Evolutionary conservation across 2,113 vertebrate genomes (phyloP), one percentile per base, ranked within the genome.

Genomic region (Alectura lathami): DNA sequence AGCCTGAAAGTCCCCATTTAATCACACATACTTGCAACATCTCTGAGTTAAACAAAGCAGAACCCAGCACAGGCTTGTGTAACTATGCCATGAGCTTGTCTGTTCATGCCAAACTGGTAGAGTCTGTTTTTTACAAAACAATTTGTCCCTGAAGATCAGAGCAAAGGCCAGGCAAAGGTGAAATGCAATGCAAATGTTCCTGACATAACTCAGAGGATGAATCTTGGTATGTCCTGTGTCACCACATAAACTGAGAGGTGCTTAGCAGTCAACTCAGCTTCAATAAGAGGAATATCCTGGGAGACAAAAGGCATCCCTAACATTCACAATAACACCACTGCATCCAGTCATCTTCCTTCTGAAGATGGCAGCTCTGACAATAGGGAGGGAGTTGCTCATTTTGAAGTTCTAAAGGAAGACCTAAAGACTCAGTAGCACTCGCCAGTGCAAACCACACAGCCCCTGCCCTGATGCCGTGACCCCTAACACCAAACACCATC

Each of bases 241-340:
- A 43, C 60, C 29, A 9, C 1, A 4, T 38, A 62, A 38, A 27
- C 26, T 3, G 30, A 1, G 21, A 24, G 20, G 17, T n/a, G 20
- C n/a, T 42, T 59, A 59, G 43, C 51, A 8, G 13, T 54, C 66
- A 62, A 12, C 2, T 7, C 45, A 56, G n/a, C 10, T 27, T 73
- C 60, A 42, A 22, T 32, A 57, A 32, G 32, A 51, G 67, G 60
- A 51, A 38, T 8, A 6, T n/a, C 74, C 66, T 59, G 0, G 0
- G 43, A 72, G 32, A 34, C 48, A 36, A 3, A 1, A 70, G 32
- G 40, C 21, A 32, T 30, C 29, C 23, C 43, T 43, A 42, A 45
- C 30, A 17, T 10, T 32, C 62, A 3, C 11, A 73, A 20, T 24
- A 56, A 13, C 27, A 51, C 13, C 26, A 13, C 13, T 4, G 45